Base-by-base conservation (phyloP, 1,140 invertebrate species). In the Hestina assimilis region DNA sequence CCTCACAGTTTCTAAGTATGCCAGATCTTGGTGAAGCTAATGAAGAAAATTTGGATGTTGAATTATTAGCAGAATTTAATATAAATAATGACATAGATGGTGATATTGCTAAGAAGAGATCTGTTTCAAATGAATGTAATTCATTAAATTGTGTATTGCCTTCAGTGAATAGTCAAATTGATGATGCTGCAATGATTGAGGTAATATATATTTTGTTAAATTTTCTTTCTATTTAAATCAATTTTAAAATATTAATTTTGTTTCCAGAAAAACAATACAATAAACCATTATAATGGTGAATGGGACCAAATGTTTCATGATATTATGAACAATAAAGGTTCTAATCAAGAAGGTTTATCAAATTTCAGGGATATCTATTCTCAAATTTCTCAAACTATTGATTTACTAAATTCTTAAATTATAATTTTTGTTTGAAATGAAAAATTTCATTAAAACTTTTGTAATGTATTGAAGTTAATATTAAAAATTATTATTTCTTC, bases 401-500 rank as follows among this genome's bases (percentile, higher is more conserved):
- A 88, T 69, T 75, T 89, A 45, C 64, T 87, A n/a, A 86, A 89
- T 65, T 74, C 75, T 42, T 87, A 78, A 72, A 24, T 33, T 4
- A 28, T 38, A 21, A 7, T 20, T 28, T 38, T 35, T 21, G 3
- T 14, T n/a, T 15, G 38, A 52, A 45, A 59, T 45, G 31, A 59
- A 46, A 48, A 50, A 59, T 31, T 35, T 19, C 29, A 26, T 23
- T 52, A 54, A 60, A 69, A 46, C 66, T 82, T 80, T 78, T 64
- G 61, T 58, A 63, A 66, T 76, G 67, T 81, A 72, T 78, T 75
- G 72, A 69, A 69, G 62, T 71, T 69, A 59, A 67, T 74, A 75
- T 69, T 70, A 75, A 54, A 75, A 56, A 69, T 60, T 59, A 51
- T 41, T 91, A 94, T 90, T 96, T 96, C 90, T 98, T 98, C 72